Percentiles rank a stretch among this genome's conserved stretches.
Conservation (phyloP, 2,113 vertebrate species). For the Pyrgilauda ruficollis region DNA sequence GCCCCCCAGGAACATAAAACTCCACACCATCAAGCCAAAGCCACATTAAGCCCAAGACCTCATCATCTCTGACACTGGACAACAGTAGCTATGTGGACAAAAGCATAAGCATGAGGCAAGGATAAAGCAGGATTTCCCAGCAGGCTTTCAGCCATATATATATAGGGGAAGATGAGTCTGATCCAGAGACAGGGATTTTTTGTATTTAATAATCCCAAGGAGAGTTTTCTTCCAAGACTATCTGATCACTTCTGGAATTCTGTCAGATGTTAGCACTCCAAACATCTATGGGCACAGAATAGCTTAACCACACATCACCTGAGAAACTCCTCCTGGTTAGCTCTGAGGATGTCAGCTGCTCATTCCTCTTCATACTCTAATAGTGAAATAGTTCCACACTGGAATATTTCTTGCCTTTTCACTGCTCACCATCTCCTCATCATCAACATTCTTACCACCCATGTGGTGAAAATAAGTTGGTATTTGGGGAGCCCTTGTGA, state of each 20-base stretch:
- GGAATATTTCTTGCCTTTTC: background rate
- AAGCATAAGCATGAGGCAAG: background rate
- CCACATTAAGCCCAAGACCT: background rate
- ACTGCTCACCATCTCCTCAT: background rate
- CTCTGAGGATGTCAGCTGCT: background rate
- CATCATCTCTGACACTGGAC: background rate
- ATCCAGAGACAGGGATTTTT: background rate
- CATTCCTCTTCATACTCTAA: background rate
- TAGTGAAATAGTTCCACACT: background rate
- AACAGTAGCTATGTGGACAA: background rate
- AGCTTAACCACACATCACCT: background rate
- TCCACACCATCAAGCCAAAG: background rate
- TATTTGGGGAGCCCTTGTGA: constrained; percentile 4
- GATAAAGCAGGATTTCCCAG: background rate
- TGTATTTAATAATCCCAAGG: background rate
- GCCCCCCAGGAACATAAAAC: background rate
- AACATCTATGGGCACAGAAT: background rate
- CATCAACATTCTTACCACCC: background rate
- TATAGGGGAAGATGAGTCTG: background rate
- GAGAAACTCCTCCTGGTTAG: background rate
- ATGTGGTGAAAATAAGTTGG: background rate
- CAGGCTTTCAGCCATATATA: background rate
- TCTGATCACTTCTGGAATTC: background rate
- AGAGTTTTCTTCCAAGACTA: background rate
- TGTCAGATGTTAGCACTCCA: background rate